phyloP scores from a whole-genome alignment of 1,140 invertebrate genomes.

The Luehdorfia chinensis region DNA sequence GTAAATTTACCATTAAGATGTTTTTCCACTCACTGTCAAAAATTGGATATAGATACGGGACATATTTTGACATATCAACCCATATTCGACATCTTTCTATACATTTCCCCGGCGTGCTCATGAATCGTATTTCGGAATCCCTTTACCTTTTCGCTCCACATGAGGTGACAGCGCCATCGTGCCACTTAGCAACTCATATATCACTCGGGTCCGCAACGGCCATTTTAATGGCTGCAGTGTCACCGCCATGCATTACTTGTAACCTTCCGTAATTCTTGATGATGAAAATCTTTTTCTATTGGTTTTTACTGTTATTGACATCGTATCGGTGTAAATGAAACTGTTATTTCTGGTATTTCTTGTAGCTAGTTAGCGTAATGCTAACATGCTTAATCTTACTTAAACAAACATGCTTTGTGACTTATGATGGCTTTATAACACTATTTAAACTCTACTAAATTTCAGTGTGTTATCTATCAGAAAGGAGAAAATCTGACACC shows the following conservation, averaged over 20 bases:
- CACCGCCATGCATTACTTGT: constrained; percentile 57
- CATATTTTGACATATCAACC: constrained; percentile 68
- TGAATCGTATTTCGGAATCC: constrained; percentile 69
- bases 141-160: constrained; percentile 67
- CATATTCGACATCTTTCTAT: constrained; percentile 60
- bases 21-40: too few species aligned
- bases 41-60: constrained; percentile 68
- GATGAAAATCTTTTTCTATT: constrained; percentile 32
- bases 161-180: constrained; percentile 65
- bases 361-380: too few species aligned
- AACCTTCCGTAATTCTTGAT: constrained; percentile 29
- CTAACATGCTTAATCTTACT: too few species aligned
- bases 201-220: constrained; percentile 65
- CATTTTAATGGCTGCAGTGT: constrained; percentile 63
- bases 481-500: too few species aligned
- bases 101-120: constrained; percentile 67
- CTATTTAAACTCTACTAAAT: too few species aligned
- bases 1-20: too few species aligned
- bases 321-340: too few species aligned
- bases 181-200: constrained; percentile 70
- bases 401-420: too few species aligned
- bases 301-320: too few species aligned
- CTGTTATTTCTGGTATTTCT: too few species aligned
- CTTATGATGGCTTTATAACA: too few species aligned
- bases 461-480: too few species aligned